Percentiles rank a stretch among this genome's conserved stretches.
Conservation (phyloP, 2,888 invertebrate genomes). For the Dolichomitus sp. region DNA sequence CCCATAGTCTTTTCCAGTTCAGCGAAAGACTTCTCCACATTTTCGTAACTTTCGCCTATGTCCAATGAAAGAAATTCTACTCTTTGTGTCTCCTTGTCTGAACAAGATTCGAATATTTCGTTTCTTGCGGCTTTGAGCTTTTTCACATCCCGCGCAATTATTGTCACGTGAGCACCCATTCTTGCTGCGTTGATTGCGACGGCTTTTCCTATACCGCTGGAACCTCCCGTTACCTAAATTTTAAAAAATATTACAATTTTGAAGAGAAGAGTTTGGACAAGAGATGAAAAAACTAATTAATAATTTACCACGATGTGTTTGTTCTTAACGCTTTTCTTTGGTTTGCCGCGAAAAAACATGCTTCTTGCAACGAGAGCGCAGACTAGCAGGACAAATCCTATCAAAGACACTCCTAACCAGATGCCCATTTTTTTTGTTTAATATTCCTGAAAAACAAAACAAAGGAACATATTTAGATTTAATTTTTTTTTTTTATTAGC, state of each 20-base stretch:
- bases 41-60: constrained; percentile 89
- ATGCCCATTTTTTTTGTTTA: constrained; percentile 46
- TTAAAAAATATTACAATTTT: neutral
- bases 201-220: constrained; percentile 97
- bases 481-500: no score
- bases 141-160: constrained; percentile 94
- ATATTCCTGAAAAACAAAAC: constrained; percentile 32
- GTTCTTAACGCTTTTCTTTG: constrained; percentile 53
- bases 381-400: constrained; percentile 58
- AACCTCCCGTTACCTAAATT: constrained; percentile 95
- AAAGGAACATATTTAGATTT: neutral
- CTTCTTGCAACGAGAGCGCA: constrained; percentile 51
- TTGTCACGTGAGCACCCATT: constrained; percentile 95
- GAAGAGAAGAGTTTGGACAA: neutral
- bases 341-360: constrained; percentile 53
- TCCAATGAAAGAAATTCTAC: constrained; percentile 91
- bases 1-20: constrained; percentile 91
- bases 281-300: neutral
- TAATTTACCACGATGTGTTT: constrained; percentile 74
- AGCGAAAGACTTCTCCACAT: constrained; percentile 88
- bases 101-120: constrained; percentile 87
- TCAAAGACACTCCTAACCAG: constrained; percentile 50
- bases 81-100: constrained; percentile 87
- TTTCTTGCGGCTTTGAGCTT: constrained; percentile 89
- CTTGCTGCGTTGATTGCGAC: constrained; percentile 92